These are phyloP conservation scores for Pyrochroa serraticornis DNA, from an alignment of 2,888 invertebrate species.

Conservation along the genomic window DNA sequence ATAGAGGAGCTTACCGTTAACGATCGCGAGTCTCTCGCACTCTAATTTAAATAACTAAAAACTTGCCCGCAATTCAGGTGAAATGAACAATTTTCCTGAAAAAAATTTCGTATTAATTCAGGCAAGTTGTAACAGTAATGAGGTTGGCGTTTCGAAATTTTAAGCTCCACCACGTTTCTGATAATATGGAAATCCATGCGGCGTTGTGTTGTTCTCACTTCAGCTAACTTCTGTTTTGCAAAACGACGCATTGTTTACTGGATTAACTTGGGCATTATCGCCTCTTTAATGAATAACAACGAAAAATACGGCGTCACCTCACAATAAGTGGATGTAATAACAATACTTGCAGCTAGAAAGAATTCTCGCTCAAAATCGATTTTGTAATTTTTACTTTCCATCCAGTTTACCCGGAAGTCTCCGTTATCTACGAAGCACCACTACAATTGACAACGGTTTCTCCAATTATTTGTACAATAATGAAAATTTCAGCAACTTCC, in stretches of 20 bases:
- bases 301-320: background rate
- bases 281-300: conserved; percentile 22
- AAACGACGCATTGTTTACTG: conserved; percentile 23
- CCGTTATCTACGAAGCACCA: too few relatives aligned
- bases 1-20: conserved; percentile 6
- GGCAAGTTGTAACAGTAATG: conserved; percentile 16
- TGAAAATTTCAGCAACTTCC: too few relatives aligned
- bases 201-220: conserved; percentile 22
- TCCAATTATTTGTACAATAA: too few relatives aligned
- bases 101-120: conserved; percentile 13
- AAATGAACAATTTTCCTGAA: conserved; percentile 9
- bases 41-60: conserved; percentile 3
- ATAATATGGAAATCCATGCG: conserved; percentile 29
- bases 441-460: too few relatives aligned
- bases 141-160: conserved; percentile 23
- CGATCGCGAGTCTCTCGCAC: background rate
- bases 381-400: too few relatives aligned
- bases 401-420: too few relatives aligned
- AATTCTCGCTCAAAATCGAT: too few relatives aligned
- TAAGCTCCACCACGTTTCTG: conserved; percentile 26
- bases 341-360: too few relatives aligned
- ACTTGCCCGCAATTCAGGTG: background rate
- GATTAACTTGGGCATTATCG: conserved; percentile 21
- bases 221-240: conserved; percentile 25
- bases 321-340: too few relatives aligned